Evolutionary conservation across 1,140 invertebrate species (phyloP), one percentile per base, ranked within the genome.

Genomic region (Oncopodura yosiiana): DNA sequence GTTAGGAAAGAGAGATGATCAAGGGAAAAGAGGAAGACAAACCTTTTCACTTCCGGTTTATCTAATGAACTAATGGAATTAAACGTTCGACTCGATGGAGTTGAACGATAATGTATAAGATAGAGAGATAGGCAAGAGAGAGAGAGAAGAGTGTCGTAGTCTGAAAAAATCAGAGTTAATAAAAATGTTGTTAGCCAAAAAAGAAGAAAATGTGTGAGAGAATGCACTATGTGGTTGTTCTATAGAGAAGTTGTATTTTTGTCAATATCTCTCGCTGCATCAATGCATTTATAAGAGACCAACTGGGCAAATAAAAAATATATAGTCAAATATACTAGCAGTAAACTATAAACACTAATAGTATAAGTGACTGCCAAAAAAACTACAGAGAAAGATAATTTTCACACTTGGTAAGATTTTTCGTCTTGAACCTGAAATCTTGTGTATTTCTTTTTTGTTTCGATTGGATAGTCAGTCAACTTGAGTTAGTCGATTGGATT

Each of bases 1-100:
- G 19, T 6, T 42, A n/a, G 39, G 19, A 42, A 42, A 18, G 6
- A 42, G 14, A 42, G 16, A 42, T 8, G 16, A 49, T 8, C 42
- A 9, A 21, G 39, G 34, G 19, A 21, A 3, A n/a, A 43, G 24
- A 27, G 9, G 23, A n/a, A 41, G 44, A 32, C 36, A 52, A 38
- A 52, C 23, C 32, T 41, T 32, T 50, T 56, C 53, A 60, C 58
- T 63, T 63, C 61, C 61, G 61, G 57, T 63, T n/a, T 63, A 63
- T 60, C 61, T 63, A 63, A 63, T 63, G 57, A 60, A 63, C 53
- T 63, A 63, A 60, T 63, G 61, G 52, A 57, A 63, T 63, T 63
- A 63, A 51, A n/a, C 38, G 14, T 16, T 19, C 32, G 14, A 18
- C 26, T 23, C 21, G 21, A 18, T 19, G 16, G 1, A 5, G 2